phyloP scores from a whole-genome alignment of 2,797 vertebrate genomes.

The Botia kubotai region DNA sequence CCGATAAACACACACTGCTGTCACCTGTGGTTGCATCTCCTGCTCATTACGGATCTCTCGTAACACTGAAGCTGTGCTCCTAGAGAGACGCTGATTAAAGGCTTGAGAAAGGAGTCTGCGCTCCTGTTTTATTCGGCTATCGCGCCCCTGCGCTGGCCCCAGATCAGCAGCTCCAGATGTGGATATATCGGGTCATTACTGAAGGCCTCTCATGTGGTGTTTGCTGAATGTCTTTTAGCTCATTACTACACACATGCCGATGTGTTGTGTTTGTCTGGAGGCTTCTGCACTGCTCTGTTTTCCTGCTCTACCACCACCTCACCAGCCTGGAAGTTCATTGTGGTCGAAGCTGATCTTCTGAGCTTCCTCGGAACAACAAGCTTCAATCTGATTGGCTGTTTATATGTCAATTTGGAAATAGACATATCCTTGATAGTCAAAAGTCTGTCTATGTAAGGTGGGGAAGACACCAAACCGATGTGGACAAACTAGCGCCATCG shows the following conservation, averaged over 20 bases:
- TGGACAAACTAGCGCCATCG: no score
- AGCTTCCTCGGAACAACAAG: no score
- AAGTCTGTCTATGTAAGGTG: no score
- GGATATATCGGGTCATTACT: slow-evolving; percentile 43
- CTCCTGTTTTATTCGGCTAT: slow-evolving; percentile 20
- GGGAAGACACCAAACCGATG: no score
- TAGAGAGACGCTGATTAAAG: slow-evolving; percentile 37
- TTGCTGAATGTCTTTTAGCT: slow-evolving; percentile 31
- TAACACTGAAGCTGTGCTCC: slow-evolving; percentile 10
- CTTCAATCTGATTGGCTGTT: no score
- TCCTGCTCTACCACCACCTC: no score
- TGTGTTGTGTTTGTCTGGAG: slow-evolving; percentile 1
- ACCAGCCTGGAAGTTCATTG: no score
- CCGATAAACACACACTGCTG: slow-evolving; percentile 66
- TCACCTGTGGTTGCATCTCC: slow-evolving; percentile 28
- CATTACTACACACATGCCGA: slow-evolving; percentile 39
- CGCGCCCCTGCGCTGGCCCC: slow-evolving; percentile 14
- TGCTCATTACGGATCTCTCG: slow-evolving; percentile 26
- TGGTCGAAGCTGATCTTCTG: no score
- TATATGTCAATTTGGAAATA: no score
- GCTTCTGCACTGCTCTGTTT: slow-evolving; percentile 11
- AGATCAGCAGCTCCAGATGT: slow-evolving; percentile 49
- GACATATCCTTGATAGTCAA: no score
- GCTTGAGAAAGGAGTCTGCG: not conserved
- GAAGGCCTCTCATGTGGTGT: slow-evolving; percentile 23